These are phyloP conservation scores for Eriosoma lanigerum DNA, from an alignment of 1,140 invertebrate genomes.

Conservation along the genomic window DNA sequence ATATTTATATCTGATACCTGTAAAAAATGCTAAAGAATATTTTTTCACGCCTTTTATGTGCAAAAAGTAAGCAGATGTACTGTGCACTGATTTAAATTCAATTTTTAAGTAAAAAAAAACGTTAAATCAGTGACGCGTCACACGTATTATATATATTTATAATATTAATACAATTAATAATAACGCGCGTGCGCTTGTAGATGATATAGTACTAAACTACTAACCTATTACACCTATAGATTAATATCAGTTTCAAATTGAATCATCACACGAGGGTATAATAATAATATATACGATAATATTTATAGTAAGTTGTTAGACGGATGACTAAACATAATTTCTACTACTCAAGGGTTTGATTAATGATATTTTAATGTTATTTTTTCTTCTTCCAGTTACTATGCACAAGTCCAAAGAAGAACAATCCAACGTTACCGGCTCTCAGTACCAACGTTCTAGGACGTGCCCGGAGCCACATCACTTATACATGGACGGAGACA, in stretches of 20 bases:
- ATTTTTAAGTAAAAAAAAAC: no score
- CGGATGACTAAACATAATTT: slow-evolving; percentile 38
- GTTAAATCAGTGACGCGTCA: no score
- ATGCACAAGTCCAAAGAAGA: slow-evolving; percentile 91
- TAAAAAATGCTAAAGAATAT: no score
- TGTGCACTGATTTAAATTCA: no score
- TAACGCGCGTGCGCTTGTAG: background rate
- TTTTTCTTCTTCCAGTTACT: slow-evolving; percentile 72
- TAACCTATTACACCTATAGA: background rate
- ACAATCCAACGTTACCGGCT: slow-evolving; percentile 57
- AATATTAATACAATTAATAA: no score
- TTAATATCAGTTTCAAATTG: slow-evolving; percentile 35
- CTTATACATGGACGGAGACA: slow-evolving; percentile 86
- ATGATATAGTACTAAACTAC: background rate
- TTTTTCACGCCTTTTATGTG: no score
- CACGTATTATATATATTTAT: no score
- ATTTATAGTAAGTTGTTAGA: slow-evolving; percentile 31
- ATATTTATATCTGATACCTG: no score
- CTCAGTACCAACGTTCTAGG: slow-evolving; percentile 67
- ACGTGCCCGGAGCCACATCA: slow-evolving; percentile 82
- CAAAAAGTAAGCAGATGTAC: no score
- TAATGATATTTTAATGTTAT: slow-evolving; percentile 47
- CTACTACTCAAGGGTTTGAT: slow-evolving; percentile 7
- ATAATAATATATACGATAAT: no score
- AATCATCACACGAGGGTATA: slow-evolving; percentile 42